A percentile compares a stretch with the other conserved stretches of the same genome.
phyloP scores from a whole-genome alignment of 2,888 invertebrate species.

The Agriopis aurantiaria region DNA sequence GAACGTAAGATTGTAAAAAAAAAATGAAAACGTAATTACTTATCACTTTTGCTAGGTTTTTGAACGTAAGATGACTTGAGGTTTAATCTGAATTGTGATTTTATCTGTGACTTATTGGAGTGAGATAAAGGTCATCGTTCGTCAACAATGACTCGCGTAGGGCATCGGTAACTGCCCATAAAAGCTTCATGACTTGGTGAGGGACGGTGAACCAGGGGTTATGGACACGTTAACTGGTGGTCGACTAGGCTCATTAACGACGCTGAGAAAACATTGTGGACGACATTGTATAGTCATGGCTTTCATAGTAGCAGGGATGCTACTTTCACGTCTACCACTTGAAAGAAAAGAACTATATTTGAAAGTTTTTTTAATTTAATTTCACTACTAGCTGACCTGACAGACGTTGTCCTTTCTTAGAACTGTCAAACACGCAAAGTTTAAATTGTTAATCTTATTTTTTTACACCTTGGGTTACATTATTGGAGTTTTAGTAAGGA shows the following conservation, averaged over 20 bases:
- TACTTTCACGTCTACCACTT: not conserved
- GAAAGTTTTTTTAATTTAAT: too few species aligned
- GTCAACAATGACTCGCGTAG: slow-evolving; percentile 6
- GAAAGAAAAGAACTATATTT: too few species aligned
- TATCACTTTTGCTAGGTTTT: too few species aligned
- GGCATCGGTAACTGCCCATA: slow-evolving; percentile 25
- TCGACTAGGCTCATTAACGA: not conserved
- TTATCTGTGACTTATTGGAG: slow-evolving; percentile 12
- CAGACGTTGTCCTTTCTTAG: too few species aligned
- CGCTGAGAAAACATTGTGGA: not conserved
- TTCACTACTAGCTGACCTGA: too few species aligned
- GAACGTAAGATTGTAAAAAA: too few species aligned
- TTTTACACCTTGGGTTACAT: too few species aligned
- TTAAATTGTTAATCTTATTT: too few species aligned
- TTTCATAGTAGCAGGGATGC: not conserved
- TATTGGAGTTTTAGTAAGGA: too few species aligned
- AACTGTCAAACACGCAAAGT: too few species aligned
- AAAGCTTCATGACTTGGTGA: slow-evolving; percentile 13
- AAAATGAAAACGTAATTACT: not conserved
- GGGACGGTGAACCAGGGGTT: slow-evolving; percentile 7
- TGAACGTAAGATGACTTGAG: too few species aligned
- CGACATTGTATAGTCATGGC: slow-evolving; percentile 1
- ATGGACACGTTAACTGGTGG: not conserved
- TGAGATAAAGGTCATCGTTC: slow-evolving; percentile 26
- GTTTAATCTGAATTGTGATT: not conserved